Conservation (phyloP, 2,113 vertebrate species). For the Nymphicus hollandicus region DNA sequence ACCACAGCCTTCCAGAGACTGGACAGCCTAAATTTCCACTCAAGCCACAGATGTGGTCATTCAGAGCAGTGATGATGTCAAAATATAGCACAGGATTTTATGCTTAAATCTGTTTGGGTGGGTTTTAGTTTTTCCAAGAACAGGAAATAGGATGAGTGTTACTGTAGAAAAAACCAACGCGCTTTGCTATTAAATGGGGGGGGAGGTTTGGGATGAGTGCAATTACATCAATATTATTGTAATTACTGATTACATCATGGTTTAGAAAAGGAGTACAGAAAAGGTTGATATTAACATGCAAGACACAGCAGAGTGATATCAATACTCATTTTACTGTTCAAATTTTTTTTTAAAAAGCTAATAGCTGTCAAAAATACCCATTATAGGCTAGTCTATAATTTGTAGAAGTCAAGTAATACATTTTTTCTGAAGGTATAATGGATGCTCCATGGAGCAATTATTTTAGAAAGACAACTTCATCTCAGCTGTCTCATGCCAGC, state of each 20-base stretch:
- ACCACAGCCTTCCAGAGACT: background rate
- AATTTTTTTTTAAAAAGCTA: constrained; percentile 77
- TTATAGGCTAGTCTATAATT: constrained; percentile 87
- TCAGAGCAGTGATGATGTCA: background rate
- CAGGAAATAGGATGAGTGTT: constrained; percentile 9
- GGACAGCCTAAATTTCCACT: background rate
- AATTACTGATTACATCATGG: constrained; percentile 78
- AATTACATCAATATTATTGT: constrained; percentile 72
- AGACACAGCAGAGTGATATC: constrained; percentile 76
- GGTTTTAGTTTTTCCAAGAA: background rate
- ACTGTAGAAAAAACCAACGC: background rate
- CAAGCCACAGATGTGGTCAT: background rate
- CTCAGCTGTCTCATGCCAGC: constrained; percentile 81
- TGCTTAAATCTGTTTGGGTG: background rate
- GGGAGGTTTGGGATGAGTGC: constrained; percentile 47
- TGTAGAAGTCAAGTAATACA: constrained; percentile 86
- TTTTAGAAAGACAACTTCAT: constrained; percentile 88
- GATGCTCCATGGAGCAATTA: constrained; percentile 86
- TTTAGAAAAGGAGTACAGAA: constrained; percentile 60
- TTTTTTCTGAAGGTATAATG: constrained; percentile 87
- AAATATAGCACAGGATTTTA: background rate
- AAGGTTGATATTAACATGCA: constrained; percentile 79
- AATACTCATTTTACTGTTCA: constrained; percentile 81
- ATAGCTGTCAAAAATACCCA: constrained; percentile 86
- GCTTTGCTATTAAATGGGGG: background rate